These are phyloP conservation scores for Mus musculus DNA, from an alignment of 2,113 vertebrate species.

Conservation along the genomic window GRCm39 chr2:41393501-41394000, in stretches of 20 bases:
- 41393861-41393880: neutral
- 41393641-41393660: neutral
- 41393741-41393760: neutral
- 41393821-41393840: neutral
- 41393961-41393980: neutral
- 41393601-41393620: neutral
- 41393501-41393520: too few relatives aligned
- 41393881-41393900: neutral
- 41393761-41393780: neutral
- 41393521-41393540: fast-evolving
- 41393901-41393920: neutral
- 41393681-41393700: neutral
- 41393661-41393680: neutral
- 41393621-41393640: neutral
- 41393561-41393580: neutral
- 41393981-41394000: neutral
- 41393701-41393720: neutral
- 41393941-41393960: neutral
- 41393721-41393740: neutral
- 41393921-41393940: neutral
- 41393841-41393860: neutral
- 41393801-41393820: neutral
- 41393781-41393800: neutral
- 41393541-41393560: neutral
- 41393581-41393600: neutral